Base-by-base conservation (phyloP, 2,797 vertebrate genomes). In the Nannoperca obscura region DNA sequence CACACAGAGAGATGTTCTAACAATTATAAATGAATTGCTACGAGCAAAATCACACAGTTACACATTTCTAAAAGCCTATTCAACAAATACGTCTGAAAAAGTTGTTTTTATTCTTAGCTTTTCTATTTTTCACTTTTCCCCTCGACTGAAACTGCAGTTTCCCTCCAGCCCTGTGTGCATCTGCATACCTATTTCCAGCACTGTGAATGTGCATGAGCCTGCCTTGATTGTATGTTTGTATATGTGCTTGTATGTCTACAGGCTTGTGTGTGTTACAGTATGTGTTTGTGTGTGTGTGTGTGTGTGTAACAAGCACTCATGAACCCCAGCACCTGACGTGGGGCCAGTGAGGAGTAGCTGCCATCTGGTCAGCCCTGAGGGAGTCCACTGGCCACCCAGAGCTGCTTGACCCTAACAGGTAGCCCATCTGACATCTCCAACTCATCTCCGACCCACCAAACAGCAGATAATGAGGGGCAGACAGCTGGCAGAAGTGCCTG, bases 281-380 rank as follows among this genome's bases (percentile, higher is more conserved):
- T n/a, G n/a, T n/a, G n/a, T n/a, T n/a, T n/a, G n/a, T n/a, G n/a
- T n/a, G n/a, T n/a, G n/a, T n/a, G n/a, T n/a, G n/a, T 40, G 17
- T 72, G 38, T 82, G 78, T 82, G 40, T 59, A 36, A 69, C 72
- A 69, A 70, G 52, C 58, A 59, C 67, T 86, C 19, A 50, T 76
- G 84, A 74, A 84, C 79, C 81, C 19, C 30, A 30, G 69, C 76
- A 66, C 74, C 84, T 86, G 63, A 83, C 30, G 4, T 3, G 11
- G 53, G 38, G 71, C 77, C 86, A 67, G 81, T 49, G 81, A 83
- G 77, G 74, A 81, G 74, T 47, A 72, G 81, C 81, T 74, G 85
- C 91, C 93, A 94, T 95, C 93, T 94, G 94, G 54, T 76, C 78
- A 47, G 76, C 82, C 84, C 85, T 70, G 76, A 80, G 90, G 89